These are phyloP conservation scores for Pollenia labialis DNA, from an alignment of 2,888 invertebrate species.

Conservation along the genomic window DNA sequence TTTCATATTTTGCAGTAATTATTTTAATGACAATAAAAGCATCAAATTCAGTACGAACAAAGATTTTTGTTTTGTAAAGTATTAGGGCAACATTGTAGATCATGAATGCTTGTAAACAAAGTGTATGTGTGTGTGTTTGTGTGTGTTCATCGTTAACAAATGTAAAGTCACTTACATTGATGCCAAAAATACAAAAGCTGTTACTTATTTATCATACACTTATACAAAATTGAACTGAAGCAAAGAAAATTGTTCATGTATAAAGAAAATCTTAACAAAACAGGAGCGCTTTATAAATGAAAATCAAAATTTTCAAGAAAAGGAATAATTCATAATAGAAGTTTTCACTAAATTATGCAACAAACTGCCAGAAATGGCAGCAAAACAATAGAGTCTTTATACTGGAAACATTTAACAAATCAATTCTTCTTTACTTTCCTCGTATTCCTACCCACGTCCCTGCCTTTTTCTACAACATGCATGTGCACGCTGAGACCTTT, in stretches of 20 bases:
- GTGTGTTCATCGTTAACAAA: constrained; percentile 30
- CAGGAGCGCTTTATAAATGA: constrained; percentile 6
- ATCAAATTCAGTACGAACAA: constrained; percentile 32
- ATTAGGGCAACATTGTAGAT: background rate
- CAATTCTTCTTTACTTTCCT: background rate
- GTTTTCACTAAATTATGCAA: no score
- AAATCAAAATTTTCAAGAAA: constrained; percentile 2
- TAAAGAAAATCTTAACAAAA: constrained; percentile 15
- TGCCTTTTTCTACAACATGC: background rate
- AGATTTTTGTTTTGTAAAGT: constrained; percentile 26
- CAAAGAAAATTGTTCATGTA: constrained; percentile 47
- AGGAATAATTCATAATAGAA: no score
- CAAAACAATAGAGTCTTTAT: background rate
- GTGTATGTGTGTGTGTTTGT: background rate
- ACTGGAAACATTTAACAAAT: constrained; percentile 18
- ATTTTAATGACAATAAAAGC: constrained; percentile 58
- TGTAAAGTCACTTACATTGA: constrained; percentile 42
- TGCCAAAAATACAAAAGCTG: constrained; percentile 4
- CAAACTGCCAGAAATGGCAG: no score
- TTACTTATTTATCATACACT: constrained; percentile 20
- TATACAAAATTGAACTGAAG: constrained; percentile 1
- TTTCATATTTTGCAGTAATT: constrained; percentile 57
- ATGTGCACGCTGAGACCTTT: constrained; percentile 12
- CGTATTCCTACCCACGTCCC: background rate
- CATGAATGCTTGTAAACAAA: background rate